A percentile compares a stretch with the other conserved stretches of the same genome.
These are phyloP conservation scores for Hirundichthys speculiger DNA, from an alignment of 2,113 vertebrate species.

Conservation along the genomic window DNA sequence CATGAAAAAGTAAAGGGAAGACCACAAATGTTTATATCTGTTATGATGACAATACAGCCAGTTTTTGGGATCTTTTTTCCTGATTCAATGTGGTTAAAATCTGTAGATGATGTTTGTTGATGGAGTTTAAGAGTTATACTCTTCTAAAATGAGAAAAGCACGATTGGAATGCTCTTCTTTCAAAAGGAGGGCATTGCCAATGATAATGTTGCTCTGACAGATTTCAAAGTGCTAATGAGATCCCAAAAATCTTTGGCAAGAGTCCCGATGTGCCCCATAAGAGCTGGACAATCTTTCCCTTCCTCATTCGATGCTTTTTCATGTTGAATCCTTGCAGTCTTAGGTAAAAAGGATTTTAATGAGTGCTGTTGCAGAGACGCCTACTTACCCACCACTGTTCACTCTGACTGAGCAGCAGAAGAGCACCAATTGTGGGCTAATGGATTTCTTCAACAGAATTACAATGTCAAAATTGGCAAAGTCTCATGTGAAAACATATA, in stretches of 20 bases:
- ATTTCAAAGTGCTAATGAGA: slow-evolving; percentile 41
- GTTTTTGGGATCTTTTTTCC: too few species aligned
- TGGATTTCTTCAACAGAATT: slow-evolving; percentile 50
- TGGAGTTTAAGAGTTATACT: too few species aligned
- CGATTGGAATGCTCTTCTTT: too few species aligned
- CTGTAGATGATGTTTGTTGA: not conserved
- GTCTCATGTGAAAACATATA: slow-evolving; percentile 34
- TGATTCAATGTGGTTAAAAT: too few species aligned
- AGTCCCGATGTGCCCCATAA: slow-evolving; percentile 23
- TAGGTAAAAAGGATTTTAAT: slow-evolving; percentile 63
- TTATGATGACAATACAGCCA: too few species aligned
- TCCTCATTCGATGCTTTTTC: slow-evolving; percentile 28
- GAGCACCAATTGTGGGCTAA: slow-evolving; percentile 56
- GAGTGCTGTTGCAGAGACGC: slow-evolving; percentile 43
- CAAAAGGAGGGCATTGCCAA: not conserved
- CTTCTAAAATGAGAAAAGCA: too few species aligned
- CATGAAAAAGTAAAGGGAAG: too few species aligned
- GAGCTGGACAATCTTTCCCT: slow-evolving; percentile 13
- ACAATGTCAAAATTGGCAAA: slow-evolving; percentile 39
- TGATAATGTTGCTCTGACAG: slow-evolving; percentile 9
- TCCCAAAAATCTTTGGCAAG: slow-evolving; percentile 14
- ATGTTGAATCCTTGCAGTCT: slow-evolving; percentile 43
- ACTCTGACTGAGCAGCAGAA: slow-evolving; percentile 25
- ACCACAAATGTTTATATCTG: too few species aligned
- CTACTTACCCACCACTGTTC: slow-evolving; percentile 37